phyloP scores from a whole-genome alignment of 2,888 invertebrate genomes.

The Omphaloscelis lunosa region DNA sequence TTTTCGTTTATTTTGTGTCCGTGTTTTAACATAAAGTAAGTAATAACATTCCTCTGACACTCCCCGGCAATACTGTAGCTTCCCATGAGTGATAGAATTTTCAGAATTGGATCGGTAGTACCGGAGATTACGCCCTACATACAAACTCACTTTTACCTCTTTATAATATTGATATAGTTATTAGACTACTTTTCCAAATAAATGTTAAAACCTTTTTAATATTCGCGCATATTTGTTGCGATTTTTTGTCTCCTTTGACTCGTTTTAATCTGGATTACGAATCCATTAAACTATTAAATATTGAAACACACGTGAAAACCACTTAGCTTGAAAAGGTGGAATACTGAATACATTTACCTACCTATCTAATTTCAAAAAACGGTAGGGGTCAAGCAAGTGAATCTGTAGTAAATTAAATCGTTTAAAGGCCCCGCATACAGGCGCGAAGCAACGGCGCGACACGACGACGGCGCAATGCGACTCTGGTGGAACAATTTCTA shows the following conservation, averaged over 20 bases:
- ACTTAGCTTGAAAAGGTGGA: not conserved
- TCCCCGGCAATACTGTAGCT: not conserved
- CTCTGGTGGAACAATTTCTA: no score
- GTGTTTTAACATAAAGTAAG: not conserved
- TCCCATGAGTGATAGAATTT: not conserved
- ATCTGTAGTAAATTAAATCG: conserved; percentile 14
- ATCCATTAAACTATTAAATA: conserved; percentile 16
- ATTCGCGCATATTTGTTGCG: not conserved
- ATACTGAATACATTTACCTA: not conserved
- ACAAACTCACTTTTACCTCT: not conserved
- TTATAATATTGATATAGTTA: not conserved
- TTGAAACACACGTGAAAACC: conserved; percentile 9
- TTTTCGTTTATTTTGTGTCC: no score
- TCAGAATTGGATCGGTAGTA: no score
- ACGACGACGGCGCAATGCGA: no score
- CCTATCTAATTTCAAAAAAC: not conserved
- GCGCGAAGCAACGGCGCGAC: no score
- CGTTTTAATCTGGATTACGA: not conserved
- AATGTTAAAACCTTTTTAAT: not conserved
- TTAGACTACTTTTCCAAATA: not conserved
- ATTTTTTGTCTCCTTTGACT: not conserved
- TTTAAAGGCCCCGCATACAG: not conserved
- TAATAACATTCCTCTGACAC: not conserved
- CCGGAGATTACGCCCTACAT: not conserved
- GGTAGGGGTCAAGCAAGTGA: not conserved